These are phyloP conservation scores for Ondatra zibethicus DNA, from an alignment of 2,113 vertebrate genomes.

Conservation along the genomic window DNA sequence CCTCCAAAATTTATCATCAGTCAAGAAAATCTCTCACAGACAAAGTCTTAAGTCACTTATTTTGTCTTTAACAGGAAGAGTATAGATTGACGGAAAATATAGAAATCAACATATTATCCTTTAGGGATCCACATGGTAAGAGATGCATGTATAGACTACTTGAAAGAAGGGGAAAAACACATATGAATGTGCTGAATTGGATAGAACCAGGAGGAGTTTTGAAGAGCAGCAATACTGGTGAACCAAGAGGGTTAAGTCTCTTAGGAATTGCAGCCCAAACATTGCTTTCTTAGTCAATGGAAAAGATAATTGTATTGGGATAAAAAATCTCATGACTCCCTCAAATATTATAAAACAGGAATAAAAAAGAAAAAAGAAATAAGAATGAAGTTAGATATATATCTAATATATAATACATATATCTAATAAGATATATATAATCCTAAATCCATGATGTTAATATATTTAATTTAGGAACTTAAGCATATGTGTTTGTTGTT, in stretches of 20 bases:
- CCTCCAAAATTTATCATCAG: not conserved
- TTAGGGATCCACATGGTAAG: not conserved
- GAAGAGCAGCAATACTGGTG: not conserved
- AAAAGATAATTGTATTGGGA: not conserved
- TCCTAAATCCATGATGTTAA: constrained; percentile 54
- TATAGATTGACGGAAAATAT: too few relatives aligned
- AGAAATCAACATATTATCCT: not conserved
- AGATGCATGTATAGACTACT: too few relatives aligned
- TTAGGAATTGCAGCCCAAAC: not conserved
- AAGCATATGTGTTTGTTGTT: not conserved
- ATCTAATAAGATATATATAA: constrained; percentile 20
- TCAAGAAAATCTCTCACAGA: too few relatives aligned
- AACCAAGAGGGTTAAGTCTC: not conserved
- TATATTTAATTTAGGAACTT: not conserved
- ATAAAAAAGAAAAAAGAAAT: not conserved
- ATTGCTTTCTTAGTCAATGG: not conserved
- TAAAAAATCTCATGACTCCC: not conserved
- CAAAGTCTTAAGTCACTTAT: not conserved
- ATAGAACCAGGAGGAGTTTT: not conserved
- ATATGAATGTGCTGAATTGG: not conserved
- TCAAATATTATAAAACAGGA: not conserved
- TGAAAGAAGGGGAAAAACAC: not conserved
- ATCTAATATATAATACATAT: too few relatives aligned
- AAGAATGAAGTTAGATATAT: not conserved
- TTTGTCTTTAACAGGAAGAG: too few relatives aligned